phyloP scores from a whole-genome alignment of 2,113 vertebrate genomes.

The Cinclus mexicanus region DNA sequence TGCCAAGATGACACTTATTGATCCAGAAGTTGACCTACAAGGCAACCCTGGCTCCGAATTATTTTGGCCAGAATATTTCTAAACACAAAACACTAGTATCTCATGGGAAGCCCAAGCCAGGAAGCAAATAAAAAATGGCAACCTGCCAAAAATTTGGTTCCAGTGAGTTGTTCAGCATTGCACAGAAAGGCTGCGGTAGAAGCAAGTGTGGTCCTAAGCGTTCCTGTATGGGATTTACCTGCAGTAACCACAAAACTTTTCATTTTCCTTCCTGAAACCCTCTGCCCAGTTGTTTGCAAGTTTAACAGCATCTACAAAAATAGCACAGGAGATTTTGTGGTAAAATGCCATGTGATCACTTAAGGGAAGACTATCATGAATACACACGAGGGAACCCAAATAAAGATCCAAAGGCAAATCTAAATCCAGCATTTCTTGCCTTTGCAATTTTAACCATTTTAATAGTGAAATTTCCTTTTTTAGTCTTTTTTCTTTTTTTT shows the following conservation, averaged over 20 bases:
- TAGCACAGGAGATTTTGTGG: not conserved
- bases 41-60: not conserved
- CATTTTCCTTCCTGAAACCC: not conserved
- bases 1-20: not conserved
- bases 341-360: not conserved
- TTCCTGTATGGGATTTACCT: not conserved
- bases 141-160: not conserved
- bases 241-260: not conserved
- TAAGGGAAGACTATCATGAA: not conserved
- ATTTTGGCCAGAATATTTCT: not conserved
- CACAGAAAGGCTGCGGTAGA: not conserved
- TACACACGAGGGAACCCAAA: not conserved
- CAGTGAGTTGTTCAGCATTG: not conserved
- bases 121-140: not conserved
- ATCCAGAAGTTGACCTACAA: slow-evolving; percentile 22
- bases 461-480: not conserved
- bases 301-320: not conserved
- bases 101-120: not conserved
- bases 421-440: not conserved
- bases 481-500: not conserved
- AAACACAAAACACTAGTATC: not conserved
- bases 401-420: not conserved
- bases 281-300: not conserved
- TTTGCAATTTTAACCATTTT: not conserved
- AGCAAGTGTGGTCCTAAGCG: not conserved